A percentile compares a stretch with the other conserved stretches of the same genome.
These are phyloP conservation scores for Drosophila santomea DNA, from an alignment of 1,140 invertebrate species.

Conservation along the genomic window DNA sequence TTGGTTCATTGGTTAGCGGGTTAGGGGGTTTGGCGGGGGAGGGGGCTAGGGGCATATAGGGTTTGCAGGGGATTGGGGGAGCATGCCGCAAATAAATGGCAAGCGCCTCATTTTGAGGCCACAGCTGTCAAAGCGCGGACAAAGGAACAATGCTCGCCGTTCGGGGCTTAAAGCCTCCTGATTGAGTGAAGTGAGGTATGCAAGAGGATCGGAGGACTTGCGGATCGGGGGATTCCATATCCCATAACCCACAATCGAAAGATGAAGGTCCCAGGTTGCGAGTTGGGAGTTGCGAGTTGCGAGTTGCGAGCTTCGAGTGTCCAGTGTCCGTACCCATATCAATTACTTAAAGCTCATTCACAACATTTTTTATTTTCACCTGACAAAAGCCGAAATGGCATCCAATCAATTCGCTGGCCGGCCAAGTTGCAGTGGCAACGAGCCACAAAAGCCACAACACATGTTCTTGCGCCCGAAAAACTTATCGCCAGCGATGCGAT, in stretches of 20 bases:
- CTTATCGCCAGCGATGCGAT: constrained; percentile 81
- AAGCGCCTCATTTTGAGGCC: constrained; percentile 80
- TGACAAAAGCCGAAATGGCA: constrained; percentile 83
- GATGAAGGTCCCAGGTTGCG: constrained; percentile 7
- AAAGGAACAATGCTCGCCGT: constrained; percentile 79
- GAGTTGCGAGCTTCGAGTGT: constrained; percentile 13
- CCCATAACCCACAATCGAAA: constrained; percentile 8
- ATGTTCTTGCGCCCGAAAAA: constrained; percentile 85
- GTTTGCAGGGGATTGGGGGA: constrained; percentile 13
- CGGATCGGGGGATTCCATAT: not conserved
- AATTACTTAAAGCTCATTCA: constrained; percentile 84
- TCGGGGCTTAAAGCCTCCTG: constrained; percentile 40
- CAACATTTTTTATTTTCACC: constrained; percentile 84
- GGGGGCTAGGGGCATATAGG: not conserved
- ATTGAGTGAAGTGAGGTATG: constrained; percentile 66
- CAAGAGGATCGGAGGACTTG: not conserved
- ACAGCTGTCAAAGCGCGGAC: constrained; percentile 73
- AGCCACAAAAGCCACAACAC: constrained; percentile 68
- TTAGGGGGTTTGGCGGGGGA: not conserved
- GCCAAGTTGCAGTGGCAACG: constrained; percentile 54
- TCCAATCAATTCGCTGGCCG: constrained; percentile 74
- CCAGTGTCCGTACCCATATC: constrained; percentile 75
- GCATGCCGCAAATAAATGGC: constrained; percentile 79
- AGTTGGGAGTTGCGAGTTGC: constrained; percentile 5
- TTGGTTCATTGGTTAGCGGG: too few relatives aligned